A percentile compares a stretch with the other conserved stretches of the same genome.
phyloP scores from a whole-genome alignment of 2,113 vertebrate genomes.

The Anolis carolinensis region DNA sequence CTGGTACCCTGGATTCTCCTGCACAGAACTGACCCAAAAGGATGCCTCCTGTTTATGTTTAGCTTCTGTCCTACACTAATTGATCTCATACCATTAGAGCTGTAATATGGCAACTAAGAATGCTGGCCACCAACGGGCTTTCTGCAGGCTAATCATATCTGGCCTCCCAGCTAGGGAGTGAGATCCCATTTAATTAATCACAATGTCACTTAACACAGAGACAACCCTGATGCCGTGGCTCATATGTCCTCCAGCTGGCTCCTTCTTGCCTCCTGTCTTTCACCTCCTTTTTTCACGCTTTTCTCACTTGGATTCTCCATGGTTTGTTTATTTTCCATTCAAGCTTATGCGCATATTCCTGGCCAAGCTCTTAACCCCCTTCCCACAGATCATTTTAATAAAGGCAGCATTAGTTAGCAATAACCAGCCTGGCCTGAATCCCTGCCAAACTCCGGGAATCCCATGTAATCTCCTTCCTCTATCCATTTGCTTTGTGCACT shows the following conservation, averaged over 20 bases:
- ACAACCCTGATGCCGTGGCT: not conserved
- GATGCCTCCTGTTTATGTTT: not conserved
- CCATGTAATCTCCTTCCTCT: not conserved
- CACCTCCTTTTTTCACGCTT: not conserved
- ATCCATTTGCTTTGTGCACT: not conserved
- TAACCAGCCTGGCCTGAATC: conserved; percentile 1
- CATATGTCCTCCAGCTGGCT: not conserved
- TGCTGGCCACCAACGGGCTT: not conserved
- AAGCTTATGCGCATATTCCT: conserved; percentile 5
- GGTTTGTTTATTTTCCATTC: conserved; percentile 17
- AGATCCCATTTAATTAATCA: conserved; percentile 19
- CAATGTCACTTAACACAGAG: conserved; percentile 1
- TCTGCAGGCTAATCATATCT: not conserved
- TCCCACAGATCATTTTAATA: conserved; percentile 24
- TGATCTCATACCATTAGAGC: not conserved
- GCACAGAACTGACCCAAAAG: not conserved
- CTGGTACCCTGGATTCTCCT: not conserved
- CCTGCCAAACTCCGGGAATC: not conserved
- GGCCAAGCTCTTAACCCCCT: conserved; percentile 18
- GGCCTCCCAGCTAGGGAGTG: not conserved
- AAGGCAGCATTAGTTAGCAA: conserved; percentile 33
- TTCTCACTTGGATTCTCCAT: not conserved
- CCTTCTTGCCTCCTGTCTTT: not conserved
- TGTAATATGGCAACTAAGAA: not conserved
- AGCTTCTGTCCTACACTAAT: not conserved